A percentile compares a stretch with the other conserved stretches of the same genome.
Conservation (phyloP, 2,113 vertebrate species). For the Calyptomena viridis region DNA sequence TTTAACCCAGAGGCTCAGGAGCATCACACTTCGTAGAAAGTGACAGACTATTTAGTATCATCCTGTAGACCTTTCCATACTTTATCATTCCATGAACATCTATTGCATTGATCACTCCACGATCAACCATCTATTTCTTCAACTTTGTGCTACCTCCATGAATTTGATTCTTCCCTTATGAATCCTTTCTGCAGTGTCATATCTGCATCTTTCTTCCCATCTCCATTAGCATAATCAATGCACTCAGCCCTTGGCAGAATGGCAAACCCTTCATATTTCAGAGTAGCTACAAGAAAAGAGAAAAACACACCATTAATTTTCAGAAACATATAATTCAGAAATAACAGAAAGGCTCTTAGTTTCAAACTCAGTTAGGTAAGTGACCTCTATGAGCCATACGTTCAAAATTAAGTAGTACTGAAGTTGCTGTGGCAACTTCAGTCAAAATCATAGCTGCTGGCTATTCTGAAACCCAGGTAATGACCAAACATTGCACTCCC, state of each 20-base stretch:
- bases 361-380: not conserved
- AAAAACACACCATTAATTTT: not conserved
- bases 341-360: not conserved
- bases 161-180: not conserved
- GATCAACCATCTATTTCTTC: not conserved
- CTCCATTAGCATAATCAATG: slow-evolving; percentile 3
- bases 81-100: not conserved
- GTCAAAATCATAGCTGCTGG: not conserved
- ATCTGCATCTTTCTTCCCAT: not conserved
- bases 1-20: not conserved
- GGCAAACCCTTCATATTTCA: not conserved
- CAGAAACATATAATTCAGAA: slow-evolving; percentile 3
- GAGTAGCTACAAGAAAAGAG: not conserved
- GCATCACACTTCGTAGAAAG: not conserved
- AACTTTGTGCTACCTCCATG: not conserved
- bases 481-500: not conserved
- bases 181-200: not conserved
- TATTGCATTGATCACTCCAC: not conserved
- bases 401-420: not conserved
- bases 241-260: slow-evolving; percentile 26
- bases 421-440: not conserved
- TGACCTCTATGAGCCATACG: not conserved
- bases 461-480: not conserved
- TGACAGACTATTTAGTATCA: not conserved
- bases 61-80: not conserved